Conservation (phyloP, 2,888 invertebrate species). For the Eupithecia inturbata region DNA sequence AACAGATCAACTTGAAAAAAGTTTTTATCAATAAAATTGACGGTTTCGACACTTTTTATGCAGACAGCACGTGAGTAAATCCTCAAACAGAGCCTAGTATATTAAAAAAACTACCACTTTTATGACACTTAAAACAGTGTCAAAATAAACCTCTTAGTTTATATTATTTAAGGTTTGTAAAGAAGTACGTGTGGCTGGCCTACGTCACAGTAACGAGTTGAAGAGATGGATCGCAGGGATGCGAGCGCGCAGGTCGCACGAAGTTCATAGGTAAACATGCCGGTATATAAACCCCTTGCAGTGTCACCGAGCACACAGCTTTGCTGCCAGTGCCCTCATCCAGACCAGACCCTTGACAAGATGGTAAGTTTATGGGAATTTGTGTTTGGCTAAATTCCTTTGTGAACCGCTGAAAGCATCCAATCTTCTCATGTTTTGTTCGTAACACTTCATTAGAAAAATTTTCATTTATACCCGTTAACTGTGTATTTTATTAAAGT, state of each 20-base stretch:
- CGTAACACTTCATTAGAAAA: not conserved
- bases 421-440: not conserved
- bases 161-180: too few species aligned
- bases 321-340: conserved; percentile 67
- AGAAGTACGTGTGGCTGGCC: not conserved
- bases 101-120: not conserved
- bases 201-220: conserved; percentile 31
- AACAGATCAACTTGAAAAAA: too few species aligned
- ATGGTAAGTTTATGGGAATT: conserved; percentile 52
- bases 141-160: not conserved
- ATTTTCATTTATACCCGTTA: not conserved
- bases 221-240: conserved; percentile 67
- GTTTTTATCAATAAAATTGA: too few species aligned
- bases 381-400: not conserved
- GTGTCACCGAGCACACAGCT: conserved; percentile 77
- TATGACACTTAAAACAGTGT: not conserved
- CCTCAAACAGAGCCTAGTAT: not conserved
- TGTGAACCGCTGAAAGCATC: not conserved
- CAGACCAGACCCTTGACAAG: conserved; percentile 57
- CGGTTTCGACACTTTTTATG: not conserved
- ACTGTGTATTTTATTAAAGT: not conserved
- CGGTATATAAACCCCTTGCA: conserved; percentile 79
- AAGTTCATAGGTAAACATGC: conserved; percentile 82
- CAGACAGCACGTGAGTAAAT: not conserved
- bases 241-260: conserved; percentile 69